A percentile compares a stretch with the other conserved stretches of the same genome.
Conservation (phyloP, 2,888 invertebrate species). For the Polyommatus iphigenia region DNA sequence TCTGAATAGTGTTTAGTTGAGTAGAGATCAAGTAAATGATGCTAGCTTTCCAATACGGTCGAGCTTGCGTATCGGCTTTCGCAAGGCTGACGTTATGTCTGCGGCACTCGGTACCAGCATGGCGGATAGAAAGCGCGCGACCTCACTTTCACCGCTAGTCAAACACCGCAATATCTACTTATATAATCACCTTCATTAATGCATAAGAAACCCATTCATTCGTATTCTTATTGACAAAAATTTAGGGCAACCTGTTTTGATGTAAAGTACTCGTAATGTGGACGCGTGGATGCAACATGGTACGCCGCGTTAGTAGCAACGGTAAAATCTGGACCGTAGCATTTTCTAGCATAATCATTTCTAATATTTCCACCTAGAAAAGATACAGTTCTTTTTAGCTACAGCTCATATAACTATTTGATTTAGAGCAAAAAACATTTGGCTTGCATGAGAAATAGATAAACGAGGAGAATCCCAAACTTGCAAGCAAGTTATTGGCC, state of each 20-base stretch:
- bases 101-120: constrained; percentile 40
- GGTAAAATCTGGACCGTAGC: constrained; percentile 4
- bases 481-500: not conserved
- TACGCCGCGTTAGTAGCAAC: not conserved
- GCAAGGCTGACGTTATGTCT: constrained; percentile 52
- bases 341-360: not conserved
- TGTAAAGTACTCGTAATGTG: not conserved
- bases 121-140: constrained; percentile 75
- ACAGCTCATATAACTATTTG: too few relatives aligned
- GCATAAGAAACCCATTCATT: constrained; percentile 17
- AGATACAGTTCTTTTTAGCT: too few relatives aligned
- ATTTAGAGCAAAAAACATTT: not conserved
- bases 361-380: not conserved
- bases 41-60: constrained; percentile 38
- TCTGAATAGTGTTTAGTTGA: not conserved
- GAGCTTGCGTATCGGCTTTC: constrained; percentile 54
- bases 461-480: not conserved
- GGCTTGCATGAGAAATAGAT: not conserved
- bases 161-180: constrained; percentile 24
- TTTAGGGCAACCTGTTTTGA: constrained; percentile 3
- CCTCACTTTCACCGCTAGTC: constrained; percentile 74
- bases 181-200: constrained; percentile 31
- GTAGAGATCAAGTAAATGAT: not conserved
- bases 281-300: not conserved
- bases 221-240: not conserved